These are phyloP conservation scores for Thecophora atra DNA, from an alignment of 2,888 invertebrate species.

Conservation along the genomic window DNA sequence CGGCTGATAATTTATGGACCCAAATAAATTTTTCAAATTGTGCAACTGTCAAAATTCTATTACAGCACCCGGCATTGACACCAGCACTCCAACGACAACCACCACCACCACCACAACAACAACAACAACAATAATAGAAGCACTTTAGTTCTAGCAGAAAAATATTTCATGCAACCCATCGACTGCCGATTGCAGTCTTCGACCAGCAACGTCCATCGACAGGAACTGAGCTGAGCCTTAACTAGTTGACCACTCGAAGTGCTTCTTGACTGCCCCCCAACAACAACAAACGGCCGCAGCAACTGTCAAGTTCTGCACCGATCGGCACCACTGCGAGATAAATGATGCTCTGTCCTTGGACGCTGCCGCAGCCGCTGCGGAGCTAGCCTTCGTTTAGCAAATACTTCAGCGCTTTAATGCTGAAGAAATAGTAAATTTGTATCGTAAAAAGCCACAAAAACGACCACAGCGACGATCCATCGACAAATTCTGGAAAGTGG, in stretches of 20 bases:
- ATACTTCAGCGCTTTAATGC: constrained; percentile 12
- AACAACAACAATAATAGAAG: constrained; percentile 7
- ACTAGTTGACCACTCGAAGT: constrained; percentile 28
- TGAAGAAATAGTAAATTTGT: background rate
- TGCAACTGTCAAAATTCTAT: constrained; percentile 34
- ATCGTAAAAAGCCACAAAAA: background rate
- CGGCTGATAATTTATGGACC: constrained; percentile 30
- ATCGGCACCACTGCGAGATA: constrained; percentile 34
- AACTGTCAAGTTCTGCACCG: constrained; percentile 33
- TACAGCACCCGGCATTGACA: constrained; percentile 22
- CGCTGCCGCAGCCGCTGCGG: background rate
- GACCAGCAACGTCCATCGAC: background rate
- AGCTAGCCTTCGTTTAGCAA: constrained; percentile 12
- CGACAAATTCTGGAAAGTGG: constrained; percentile 10
- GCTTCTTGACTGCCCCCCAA: background rate
- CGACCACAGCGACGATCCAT: background rate
- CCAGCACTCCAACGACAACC: background rate
- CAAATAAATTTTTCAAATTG: constrained; percentile 34
- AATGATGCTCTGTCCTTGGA: constrained; percentile 28
- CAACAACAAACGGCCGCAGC: background rate
- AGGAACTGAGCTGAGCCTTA: constrained; percentile 12
- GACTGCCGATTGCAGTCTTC: background rate
- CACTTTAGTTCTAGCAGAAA: constrained; percentile 1
- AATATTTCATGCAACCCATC: constrained; percentile 11
- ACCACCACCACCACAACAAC: constrained; percentile 3